Evolutionary conservation across 2,797 vertebrate species (phyloP).

Genomic region (Acanthurus lineatus): DNA sequence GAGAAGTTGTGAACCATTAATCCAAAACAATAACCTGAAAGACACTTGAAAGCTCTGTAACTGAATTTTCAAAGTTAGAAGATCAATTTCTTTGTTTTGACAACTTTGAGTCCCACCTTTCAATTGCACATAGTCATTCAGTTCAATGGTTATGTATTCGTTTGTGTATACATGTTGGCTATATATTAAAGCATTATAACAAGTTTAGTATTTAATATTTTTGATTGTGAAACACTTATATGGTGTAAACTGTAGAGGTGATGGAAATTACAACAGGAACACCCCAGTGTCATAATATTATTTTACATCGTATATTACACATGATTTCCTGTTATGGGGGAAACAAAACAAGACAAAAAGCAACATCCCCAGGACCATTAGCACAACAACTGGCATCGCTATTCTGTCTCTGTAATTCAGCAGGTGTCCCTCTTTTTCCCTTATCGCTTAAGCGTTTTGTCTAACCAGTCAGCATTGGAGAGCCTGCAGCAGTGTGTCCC

Average conservation of each 20-base stretch:
- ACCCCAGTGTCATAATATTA: background rate
- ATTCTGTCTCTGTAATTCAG: conserved; percentile 77
- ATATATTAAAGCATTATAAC: no score
- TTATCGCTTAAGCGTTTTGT: conserved; percentile 50
- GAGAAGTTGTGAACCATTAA: background rate
- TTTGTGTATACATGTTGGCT: no score
- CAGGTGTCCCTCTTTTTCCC: conserved; percentile 34
- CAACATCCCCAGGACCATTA: conserved; percentile 3
- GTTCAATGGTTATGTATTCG: background rate
- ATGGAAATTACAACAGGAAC: background rate
- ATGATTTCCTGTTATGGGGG: background rate
- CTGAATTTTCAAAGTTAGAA: background rate
- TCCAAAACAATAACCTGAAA: background rate
- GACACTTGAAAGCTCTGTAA: background rate
- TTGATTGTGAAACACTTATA: background rate
- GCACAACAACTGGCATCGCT: conserved; percentile 78
- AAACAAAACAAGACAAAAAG: background rate
- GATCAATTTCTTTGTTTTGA: background rate
- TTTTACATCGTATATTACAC: background rate
- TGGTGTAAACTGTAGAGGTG: background rate
- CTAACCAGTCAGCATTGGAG: conserved; percentile 80
- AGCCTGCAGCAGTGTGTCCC: conserved; percentile 88
- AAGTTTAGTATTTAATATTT: background rate
- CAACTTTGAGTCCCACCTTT: no score
- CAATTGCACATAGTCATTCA: background rate